Evolutionary conservation across 2,888 invertebrate species (phyloP), one percentile per base, ranked within the genome.

Genomic region (Xanthia togata): DNA sequence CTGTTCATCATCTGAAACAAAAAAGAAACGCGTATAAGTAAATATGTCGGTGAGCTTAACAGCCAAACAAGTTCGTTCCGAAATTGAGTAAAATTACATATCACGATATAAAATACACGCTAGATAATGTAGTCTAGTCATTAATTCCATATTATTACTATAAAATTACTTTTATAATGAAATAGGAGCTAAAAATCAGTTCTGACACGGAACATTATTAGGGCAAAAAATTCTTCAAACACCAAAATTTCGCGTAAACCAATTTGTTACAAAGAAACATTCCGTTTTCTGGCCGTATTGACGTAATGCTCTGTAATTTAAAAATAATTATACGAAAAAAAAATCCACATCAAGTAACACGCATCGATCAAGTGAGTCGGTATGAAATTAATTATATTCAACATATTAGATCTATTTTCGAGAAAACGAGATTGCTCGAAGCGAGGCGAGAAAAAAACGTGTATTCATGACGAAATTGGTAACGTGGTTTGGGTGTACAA

Each of bases 371-470:
- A 88, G 90, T 89, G 89, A 91, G 89, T 93, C 90, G 91, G 92
- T 95, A 94, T 93, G 93, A 95, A 95, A 96, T 95, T 96, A 96
- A 96, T 96, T 96, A 95, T 95, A 94, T 95, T 94, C 94, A 94
- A 95, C 94, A 93, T 95, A 96, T 96, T 94, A 95, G 95, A 95
- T 95, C 94, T 95, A 94, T 96, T 96, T 96, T 96, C 93, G 95
- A 95, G 95, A 94, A 96, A 96, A 96, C 95, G 93, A 95, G 95
- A 94, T 94, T 93, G 95, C 93, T 93, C 81, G 84, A 87, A 93
- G 93, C 93, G 93, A 91, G 92, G 90, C 90, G 91, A 91, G 92
- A 94, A 93, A 93, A 91, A 90, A 92, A 95, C 94, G 87, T 91
- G 95, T 95, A 94, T 95, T 94, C 94, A 93, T 94, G 94, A 92